Evolutionary conservation across 2,113 vertebrate species (phyloP).

Genomic region (Gasterosteus aculeatus): DNA sequence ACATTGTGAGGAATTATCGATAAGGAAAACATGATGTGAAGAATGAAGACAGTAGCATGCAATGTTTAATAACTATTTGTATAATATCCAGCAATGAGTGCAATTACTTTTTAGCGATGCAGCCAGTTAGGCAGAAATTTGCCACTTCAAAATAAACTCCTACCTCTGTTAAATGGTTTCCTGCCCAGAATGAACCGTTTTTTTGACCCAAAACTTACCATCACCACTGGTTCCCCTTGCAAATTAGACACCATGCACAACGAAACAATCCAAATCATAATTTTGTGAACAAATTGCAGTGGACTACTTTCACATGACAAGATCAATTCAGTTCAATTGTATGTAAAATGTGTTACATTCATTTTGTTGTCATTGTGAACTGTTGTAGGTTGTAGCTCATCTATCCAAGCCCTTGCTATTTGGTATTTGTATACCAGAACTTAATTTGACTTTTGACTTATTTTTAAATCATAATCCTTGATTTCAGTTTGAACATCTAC

Average conservation of each 20-base stretch:
- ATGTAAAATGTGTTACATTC: not conserved
- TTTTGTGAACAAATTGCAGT: conserved; percentile 74
- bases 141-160: conserved; percentile 65
- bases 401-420: conserved; percentile 13
- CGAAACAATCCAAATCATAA: conserved; percentile 46
- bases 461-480: not conserved
- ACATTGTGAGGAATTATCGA: not conserved
- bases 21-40: conserved; percentile 14
- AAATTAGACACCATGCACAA: conserved; percentile 76
- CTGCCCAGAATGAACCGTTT: conserved; percentile 62
- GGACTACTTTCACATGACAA: not conserved
- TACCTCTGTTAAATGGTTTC: conserved; percentile 77
- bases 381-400: conserved; percentile 12
- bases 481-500: not conserved
- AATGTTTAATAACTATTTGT: conserved; percentile 15
- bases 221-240: conserved; percentile 63
- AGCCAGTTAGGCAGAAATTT: conserved; percentile 21
- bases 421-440: not conserved
- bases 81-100: not conserved
- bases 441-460: not conserved
- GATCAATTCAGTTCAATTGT: not conserved
- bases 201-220: conserved; percentile 79
- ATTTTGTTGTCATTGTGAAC: not conserved
- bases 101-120: conserved; percentile 31
- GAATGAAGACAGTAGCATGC: conserved; percentile 46